Conservation (phyloP, 2,888 invertebrate species). For the Gnatocerus cornutus region DNA sequence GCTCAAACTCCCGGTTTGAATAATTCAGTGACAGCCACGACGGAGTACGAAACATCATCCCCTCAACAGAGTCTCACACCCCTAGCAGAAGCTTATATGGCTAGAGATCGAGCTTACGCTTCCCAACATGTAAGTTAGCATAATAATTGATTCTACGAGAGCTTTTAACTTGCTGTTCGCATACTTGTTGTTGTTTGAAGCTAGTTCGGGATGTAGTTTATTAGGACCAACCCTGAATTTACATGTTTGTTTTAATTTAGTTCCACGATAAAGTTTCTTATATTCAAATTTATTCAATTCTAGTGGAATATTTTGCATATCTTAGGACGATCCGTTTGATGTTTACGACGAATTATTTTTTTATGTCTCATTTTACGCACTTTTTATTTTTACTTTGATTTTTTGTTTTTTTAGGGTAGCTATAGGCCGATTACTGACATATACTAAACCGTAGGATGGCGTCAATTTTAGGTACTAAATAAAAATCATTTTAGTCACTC, state of each 20-base stretch:
- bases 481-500: slow-evolving; percentile 2
- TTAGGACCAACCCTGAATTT: slow-evolving; percentile 47
- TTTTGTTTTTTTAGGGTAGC: slow-evolving; percentile 60
- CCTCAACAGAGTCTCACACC: slow-evolving; percentile 63
- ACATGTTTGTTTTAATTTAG: slow-evolving; percentile 53
- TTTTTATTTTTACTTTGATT: slow-evolving; percentile 47
- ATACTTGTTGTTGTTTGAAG: slow-evolving; percentile 49
- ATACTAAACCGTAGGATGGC: slow-evolving; percentile 42
- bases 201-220: slow-evolving; percentile 48
- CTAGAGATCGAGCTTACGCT: slow-evolving; percentile 67
- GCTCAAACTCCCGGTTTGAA: slow-evolving; percentile 78
- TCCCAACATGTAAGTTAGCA: slow-evolving; percentile 68
- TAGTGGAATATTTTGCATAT: slow-evolving; percentile 54
- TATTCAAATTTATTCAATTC: slow-evolving; percentile 53
- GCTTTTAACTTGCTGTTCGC: slow-evolving; percentile 48
- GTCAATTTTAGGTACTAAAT: slow-evolving; percentile 21
- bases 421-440: slow-evolving; percentile 61
- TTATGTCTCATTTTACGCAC: slow-evolving; percentile 32
- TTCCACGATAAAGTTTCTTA: slow-evolving; percentile 51
- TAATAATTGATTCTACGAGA: slow-evolving; percentile 59
- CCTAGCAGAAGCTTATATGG: slow-evolving; percentile 69
- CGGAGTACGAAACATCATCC: slow-evolving; percentile 64
- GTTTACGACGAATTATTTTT: slow-evolving; percentile 42
- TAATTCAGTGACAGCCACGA: slow-evolving; percentile 66
- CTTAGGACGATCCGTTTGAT: slow-evolving; percentile 19